Conservation (phyloP, 2,888 invertebrate species). For the Anthrax anthrax region DNA sequence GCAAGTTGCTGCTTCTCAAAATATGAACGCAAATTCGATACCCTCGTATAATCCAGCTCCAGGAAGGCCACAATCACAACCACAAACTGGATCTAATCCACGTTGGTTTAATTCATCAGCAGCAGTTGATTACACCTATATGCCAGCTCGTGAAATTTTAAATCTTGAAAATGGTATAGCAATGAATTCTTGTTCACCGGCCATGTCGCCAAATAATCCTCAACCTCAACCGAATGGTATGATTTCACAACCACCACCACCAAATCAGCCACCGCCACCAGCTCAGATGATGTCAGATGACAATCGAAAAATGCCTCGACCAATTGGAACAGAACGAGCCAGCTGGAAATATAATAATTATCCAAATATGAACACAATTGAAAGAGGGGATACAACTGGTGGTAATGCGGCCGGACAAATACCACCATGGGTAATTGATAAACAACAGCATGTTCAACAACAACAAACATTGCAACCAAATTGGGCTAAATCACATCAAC, state of each 20-base stretch:
- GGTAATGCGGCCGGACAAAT: constrained; percentile 13
- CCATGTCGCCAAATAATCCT: constrained; percentile 34
- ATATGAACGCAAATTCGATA: constrained; percentile 3
- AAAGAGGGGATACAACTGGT: constrained; percentile 13
- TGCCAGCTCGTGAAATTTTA: constrained; percentile 25
- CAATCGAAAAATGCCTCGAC: constrained; percentile 42
- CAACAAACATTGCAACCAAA: constrained; percentile 15
- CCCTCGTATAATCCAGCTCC: constrained; percentile 15
- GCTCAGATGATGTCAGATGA: constrained; percentile 21
- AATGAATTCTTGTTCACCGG: constrained; percentile 20
- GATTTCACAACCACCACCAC: constrained; percentile 7
- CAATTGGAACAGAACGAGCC: constrained; percentile 68
- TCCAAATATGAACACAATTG: constrained; percentile 19
- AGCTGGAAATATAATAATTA: constrained; percentile 33
- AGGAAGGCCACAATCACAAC: constrained; percentile 23
- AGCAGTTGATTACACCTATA: constrained; percentile 20
- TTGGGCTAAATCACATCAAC: constrained; percentile 13
- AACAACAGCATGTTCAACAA: constrained; percentile 10
- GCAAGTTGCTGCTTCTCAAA: constrained; percentile 8
- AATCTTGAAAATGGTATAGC: constrained; percentile 27
- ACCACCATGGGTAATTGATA: constrained; percentile 24
- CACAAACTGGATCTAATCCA: constrained; percentile 26
- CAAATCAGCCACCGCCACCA: constrained; percentile 12
- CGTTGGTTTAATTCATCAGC: constrained; percentile 15
- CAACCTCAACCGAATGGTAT: constrained; percentile 16